phyloP scores from a whole-genome alignment of 1,140 invertebrate species.

The Drosophila sp. region DNA sequence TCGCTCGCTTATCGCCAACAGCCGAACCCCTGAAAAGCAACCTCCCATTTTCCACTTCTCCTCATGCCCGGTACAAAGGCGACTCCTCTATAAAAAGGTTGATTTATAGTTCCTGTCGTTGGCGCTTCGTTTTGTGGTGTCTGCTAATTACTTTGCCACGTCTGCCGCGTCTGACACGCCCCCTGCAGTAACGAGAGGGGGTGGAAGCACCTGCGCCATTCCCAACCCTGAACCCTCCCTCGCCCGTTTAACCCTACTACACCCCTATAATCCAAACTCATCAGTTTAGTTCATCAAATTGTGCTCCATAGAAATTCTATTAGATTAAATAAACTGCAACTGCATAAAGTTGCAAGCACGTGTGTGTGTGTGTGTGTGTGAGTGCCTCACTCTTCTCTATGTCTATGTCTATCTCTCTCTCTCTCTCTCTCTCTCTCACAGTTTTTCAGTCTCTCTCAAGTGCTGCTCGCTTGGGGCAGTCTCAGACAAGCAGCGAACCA shows the following conservation, averaged over 20 bases:
- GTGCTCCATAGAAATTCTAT: constrained; percentile 55
- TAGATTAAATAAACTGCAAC: constrained; percentile 71
- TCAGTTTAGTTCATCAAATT: constrained; percentile 38
- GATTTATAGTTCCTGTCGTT: constrained; percentile 81
- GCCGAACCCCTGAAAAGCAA: constrained; percentile 53
- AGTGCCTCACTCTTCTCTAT: background rate
- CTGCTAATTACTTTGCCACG: constrained; percentile 82
- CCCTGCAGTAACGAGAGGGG: background rate
- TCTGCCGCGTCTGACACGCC: constrained; percentile 61
- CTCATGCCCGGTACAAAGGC: background rate
- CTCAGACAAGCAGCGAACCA: constrained; percentile 34
- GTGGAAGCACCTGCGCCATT: constrained; percentile 40
- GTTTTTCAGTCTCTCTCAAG: constrained; percentile 11
- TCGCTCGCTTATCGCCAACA: constrained; percentile 45
- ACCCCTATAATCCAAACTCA: background rate
- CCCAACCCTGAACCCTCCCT: background rate
- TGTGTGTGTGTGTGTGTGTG: constrained; percentile 9
- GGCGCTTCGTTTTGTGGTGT: constrained; percentile 59
- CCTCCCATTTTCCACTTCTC: background rate
- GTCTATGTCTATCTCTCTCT: constrained; percentile 4
- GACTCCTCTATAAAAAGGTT: constrained; percentile 62
- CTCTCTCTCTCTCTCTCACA: background rate
- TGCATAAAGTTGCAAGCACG: constrained; percentile 45
- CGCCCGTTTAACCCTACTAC: background rate
- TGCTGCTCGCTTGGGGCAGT: constrained; percentile 31